Conservation (phyloP, 2,888 invertebrate genomes). For the Strigamia transsilvanica region DNA sequence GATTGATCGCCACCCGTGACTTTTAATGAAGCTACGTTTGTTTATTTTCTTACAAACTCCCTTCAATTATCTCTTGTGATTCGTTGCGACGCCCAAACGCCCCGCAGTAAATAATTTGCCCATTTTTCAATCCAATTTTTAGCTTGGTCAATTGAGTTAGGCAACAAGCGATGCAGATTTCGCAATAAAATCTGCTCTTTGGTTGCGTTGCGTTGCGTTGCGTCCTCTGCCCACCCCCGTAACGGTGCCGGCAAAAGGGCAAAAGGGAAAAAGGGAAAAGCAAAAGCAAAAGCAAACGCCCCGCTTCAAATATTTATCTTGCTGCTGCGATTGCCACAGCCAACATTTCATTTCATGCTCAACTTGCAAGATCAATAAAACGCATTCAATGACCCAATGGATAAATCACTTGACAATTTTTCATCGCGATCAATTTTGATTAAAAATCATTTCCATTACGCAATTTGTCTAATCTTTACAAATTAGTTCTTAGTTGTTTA, state of each 20-base stretch:
- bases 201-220: no score
- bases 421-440: not conserved
- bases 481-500: no score
- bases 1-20: no score
- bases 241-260: not conserved
- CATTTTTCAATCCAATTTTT: not conserved
- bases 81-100: no score
- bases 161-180: no score
- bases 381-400: not conserved
- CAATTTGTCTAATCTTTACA: no score
- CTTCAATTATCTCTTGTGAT: no score
- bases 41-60: not conserved
- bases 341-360: conserved; percentile 29
- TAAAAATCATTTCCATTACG: not conserved
- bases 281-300: not conserved
- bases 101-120: not conserved
- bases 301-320: conserved; percentile 34
- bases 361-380: conserved; percentile 33
- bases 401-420: not conserved
- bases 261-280: not conserved
- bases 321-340: conserved; percentile 25
- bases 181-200: no score
- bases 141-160: no score
- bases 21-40: not conserved
- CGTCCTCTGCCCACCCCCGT: not conserved